Evolutionary conservation across 2,797 vertebrate genomes (phyloP), one percentile per base, ranked within the genome.

Genomic region (Selene dorsalis): DNA sequence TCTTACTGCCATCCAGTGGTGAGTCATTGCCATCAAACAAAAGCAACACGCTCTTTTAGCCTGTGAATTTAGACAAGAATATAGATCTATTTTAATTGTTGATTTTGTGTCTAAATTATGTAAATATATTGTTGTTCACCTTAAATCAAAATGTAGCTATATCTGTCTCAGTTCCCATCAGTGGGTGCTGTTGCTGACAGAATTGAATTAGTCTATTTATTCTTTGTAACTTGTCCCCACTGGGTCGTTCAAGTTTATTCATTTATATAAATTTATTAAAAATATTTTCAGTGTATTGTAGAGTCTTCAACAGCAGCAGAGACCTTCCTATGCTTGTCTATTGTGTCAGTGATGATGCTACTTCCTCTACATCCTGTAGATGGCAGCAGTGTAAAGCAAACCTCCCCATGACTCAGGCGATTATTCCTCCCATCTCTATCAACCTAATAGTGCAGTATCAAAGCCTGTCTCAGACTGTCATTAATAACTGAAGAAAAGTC

Each of bases 1-100:
- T 79, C 17, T 58, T 91, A 78, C 90, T 90, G 92, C 90, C 92
- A 90, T 86, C 93, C 53, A 90, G 92, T 92, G 93, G 92, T 53
- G 8, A 63, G 3, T 24, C 66, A 6, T 4, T 77, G 75, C 16
- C 57, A 70, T 74, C 22, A 74, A 28, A 63, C 4, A 6, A 20
- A 13, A 38, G 9, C 35, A 66, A 7, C 6, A 18, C 48, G 53
- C 2, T 14, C 22, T 35, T 56, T 18, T 24, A 0, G 4, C 18
- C 47, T 55, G 20, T 32, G 2, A 1, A 52, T 32, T 18, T 8
- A 43, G 48, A 45, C 7, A 30, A 17, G 6, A 64, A 43, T 12
- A 11, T 28, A 7, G 7, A 35, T 35, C 6, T 8, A 10, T 70
- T 38, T 26, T 16, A 8, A 2, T 22, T 13, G 7, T 56, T 20